Base-by-base conservation (phyloP, 2,113 vertebrate species). In the Bos taurus region DNA sequence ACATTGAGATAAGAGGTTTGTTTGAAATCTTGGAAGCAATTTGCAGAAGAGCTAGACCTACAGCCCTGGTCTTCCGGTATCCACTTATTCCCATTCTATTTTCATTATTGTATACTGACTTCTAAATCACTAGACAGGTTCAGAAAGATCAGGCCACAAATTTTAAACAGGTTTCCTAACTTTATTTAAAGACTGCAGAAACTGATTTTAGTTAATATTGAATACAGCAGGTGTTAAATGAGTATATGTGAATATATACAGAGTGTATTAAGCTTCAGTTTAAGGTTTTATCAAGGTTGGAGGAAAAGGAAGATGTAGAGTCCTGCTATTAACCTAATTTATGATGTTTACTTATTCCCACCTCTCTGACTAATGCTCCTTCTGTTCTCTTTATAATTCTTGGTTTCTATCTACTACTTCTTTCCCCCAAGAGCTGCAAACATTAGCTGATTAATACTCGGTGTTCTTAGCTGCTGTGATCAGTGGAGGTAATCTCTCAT, bases 321-420 rank as follows among this genome's bases (percentile, higher is more conserved):
- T 82, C 83, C 62, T 88, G 95, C 97, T 97, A 97, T 97, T 98
- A 97, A 97, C 97, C 94, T 98, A 98, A 98, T 98, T 98, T 98
- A 98, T 98, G 98, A 97, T 98, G 98, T 98, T 98, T 98, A 97
- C 98, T 98, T 98, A 97, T 97, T 96, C 88, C 87, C 91, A 97
- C 98, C 97, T 95, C 77, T 88, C 93, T 97, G 97, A 98, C 97
- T 98, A 98, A 98, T 98, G 96, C 80, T 94, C 36, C 91, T 93
- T 98, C 98, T 97, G 94, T 98, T 97, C 97, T 98, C 98, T 97
- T 97, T 97, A 96, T 97, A 97, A 97, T 97, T 98, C 97, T 96
- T 91, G 23, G 86, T 84, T 95, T 97, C 93, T 97, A 92, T 97
- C 98, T 98, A 17, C 89, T 88, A 94, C 91, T 26, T 92, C 71